Evolutionary conservation across 2,888 invertebrate genomes (phyloP).

Genomic region (Polia nebulosa): DNA sequence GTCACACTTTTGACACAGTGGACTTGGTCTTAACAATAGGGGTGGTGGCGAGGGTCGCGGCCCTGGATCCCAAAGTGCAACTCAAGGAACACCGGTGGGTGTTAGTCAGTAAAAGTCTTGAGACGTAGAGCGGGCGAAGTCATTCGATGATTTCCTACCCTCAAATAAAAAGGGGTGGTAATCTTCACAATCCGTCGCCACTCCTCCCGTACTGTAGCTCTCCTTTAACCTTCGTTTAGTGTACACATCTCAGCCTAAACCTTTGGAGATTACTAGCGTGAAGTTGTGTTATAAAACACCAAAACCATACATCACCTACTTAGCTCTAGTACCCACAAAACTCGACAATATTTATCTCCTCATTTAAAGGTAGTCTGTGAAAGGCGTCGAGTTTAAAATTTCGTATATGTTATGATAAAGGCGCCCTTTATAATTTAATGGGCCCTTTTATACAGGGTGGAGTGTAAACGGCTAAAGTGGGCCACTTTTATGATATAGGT

Average conservation of each 20-base stretch:
- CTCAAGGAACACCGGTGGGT: too few relatives aligned
- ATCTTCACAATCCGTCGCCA: too few relatives aligned
- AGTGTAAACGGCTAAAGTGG: constrained; percentile 45
- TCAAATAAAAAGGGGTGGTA: too few relatives aligned
- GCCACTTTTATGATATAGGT: constrained; percentile 34
- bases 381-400: constrained; percentile 52
- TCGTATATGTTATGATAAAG: constrained; percentile 41
- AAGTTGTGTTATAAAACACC: neutral
- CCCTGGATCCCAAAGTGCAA: too few relatives aligned
- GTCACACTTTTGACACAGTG: too few relatives aligned
- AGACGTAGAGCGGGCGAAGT: neutral
- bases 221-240: neutral
- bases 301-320: neutral
- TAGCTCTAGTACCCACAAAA: constrained; percentile 1
- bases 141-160: too few relatives aligned
- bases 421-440: constrained; percentile 45
- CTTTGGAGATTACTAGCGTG: neutral
- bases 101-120: too few relatives aligned
- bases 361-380: constrained; percentile 30
- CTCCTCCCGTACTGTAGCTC: too few relatives aligned
- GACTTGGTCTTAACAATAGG: too few relatives aligned
- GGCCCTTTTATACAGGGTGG: constrained; percentile 32
- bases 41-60: too few relatives aligned
- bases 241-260: too few relatives aligned
- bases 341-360: constrained; percentile 36